Evolutionary conservation across 2,888 invertebrate species (phyloP), one percentile per base, ranked within the genome.

Genomic region (Folsomia manolachei): DNA sequence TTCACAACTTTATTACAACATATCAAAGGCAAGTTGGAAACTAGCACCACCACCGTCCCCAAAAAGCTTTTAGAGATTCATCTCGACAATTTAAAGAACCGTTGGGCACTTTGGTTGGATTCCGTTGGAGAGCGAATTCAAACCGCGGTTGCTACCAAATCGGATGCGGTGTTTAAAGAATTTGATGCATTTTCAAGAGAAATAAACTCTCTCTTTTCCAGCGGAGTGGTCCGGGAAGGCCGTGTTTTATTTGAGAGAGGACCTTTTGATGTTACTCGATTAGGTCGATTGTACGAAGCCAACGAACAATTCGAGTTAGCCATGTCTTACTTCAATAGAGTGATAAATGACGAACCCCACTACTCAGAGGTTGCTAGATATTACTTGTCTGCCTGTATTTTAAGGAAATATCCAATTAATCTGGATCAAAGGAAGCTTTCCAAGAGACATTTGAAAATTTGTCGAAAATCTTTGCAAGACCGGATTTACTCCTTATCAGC

Each of bases 281-380:
- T 63, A 9, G 63, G 63, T 14, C 4, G 63, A 24, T 25, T n/a
- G 18, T 63, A n/a, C 19, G 63, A 63, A 25, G 9, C 21, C 11
- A 9, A 11, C 7, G 25, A 63, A 26, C 9, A 63, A 11, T n/a
- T 24, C 25, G 9, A 7, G 21, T 11, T 11, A 7, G 63, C 63
- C 19, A 11, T 23, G 63, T 11, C 9, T 9, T 63, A 25, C 25
- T 63, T n/a, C 25, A 25, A 25, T 11, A 63, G 63, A 25, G 63
- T 21, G 4, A 60, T 60, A 11, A 14, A 60, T 14, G 19, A 19
- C 21, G 61, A 60, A 19, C 61, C 61, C 7, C 19, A 14, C 19
- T 81, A 51, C 18, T 51, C 51, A 51, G 51, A 51, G 18, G 18
- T 51, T 51, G 51, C 51, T 11, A 51, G 51, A 18, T 51, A 51